Conservation (phyloP, 2,113 vertebrate genomes). For the Dolichotis patagonum region DNA sequence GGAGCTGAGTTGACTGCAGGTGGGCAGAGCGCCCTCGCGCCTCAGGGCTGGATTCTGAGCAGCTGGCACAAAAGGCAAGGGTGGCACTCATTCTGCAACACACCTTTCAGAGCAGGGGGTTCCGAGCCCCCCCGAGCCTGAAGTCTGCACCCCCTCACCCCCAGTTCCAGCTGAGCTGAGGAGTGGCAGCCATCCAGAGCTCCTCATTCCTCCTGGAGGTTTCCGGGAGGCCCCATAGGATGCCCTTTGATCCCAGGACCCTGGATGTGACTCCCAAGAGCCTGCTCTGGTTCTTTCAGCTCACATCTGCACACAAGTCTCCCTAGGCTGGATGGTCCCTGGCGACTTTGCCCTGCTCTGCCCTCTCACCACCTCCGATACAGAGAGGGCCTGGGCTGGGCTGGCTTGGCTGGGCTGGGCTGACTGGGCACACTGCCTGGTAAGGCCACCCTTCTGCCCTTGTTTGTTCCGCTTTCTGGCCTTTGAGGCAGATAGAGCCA, state of each 20-base stretch:
- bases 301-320: neutral
- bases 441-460: neutral
- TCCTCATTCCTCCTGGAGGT: no score
- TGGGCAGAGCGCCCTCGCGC: neutral
- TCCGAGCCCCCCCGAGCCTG: neutral
- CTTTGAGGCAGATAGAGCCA: neutral
- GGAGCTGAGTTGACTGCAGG: neutral
- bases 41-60: neutral
- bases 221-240: no score
- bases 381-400: neutral
- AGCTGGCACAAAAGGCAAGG: neutral
- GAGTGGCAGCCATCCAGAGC: neutral
- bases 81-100: neutral
- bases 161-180: no score
- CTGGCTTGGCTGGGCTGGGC: fast-evolving
- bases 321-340: neutral
- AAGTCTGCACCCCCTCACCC: neutral
- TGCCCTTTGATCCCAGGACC: neutral
- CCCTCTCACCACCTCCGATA: neutral
- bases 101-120: neutral
- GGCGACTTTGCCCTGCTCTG: neutral
- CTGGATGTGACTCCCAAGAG: no score
- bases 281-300: neutral
- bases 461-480: neutral
- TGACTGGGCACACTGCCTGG: neutral